Conservation (phyloP, 2,113 vertebrate genomes). For the Coptodon bakossiorum region DNA sequence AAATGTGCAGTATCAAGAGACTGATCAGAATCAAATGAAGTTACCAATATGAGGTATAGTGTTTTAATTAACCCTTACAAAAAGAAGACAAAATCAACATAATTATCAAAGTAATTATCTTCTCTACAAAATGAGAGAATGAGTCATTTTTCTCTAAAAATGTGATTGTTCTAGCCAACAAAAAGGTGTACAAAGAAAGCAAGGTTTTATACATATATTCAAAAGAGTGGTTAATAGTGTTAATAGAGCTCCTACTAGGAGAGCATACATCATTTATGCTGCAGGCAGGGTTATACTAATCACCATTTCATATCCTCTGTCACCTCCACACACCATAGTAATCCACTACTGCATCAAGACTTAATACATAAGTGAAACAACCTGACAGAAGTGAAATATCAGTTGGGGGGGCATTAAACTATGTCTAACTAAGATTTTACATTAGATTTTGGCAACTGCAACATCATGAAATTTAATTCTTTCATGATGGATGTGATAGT, state of each 20-base stretch:
- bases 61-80: slow-evolving; percentile 24
- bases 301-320: neutral
- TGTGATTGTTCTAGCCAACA: slow-evolving; percentile 12
- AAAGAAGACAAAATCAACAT: neutral
- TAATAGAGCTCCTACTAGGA: slow-evolving; percentile 18
- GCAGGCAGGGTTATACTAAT: slow-evolving; percentile 4
- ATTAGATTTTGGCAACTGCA: neutral
- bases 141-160: neutral
- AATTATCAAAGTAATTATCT: slow-evolving; percentile 24
- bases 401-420: neutral
- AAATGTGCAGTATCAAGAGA: slow-evolving; percentile 41
- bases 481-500: neutral
- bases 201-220: neutral
- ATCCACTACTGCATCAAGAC: slow-evolving; percentile 15
- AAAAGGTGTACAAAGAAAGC: neutral
- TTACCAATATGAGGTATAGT: slow-evolving; percentile 56
- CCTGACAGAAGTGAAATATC: neutral
- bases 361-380: neutral
- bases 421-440: neutral
- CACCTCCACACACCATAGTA: neutral
- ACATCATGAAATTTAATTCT: neutral
- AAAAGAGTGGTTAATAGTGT: neutral
- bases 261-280: slow-evolving; percentile 17
- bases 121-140: slow-evolving; percentile 19
- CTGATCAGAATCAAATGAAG: slow-evolving; percentile 43